Evolutionary conservation across 2,888 invertebrate genomes (phyloP), one percentile per base, ranked within the genome.

Genomic region (Sminthurides aquaticus): DNA sequence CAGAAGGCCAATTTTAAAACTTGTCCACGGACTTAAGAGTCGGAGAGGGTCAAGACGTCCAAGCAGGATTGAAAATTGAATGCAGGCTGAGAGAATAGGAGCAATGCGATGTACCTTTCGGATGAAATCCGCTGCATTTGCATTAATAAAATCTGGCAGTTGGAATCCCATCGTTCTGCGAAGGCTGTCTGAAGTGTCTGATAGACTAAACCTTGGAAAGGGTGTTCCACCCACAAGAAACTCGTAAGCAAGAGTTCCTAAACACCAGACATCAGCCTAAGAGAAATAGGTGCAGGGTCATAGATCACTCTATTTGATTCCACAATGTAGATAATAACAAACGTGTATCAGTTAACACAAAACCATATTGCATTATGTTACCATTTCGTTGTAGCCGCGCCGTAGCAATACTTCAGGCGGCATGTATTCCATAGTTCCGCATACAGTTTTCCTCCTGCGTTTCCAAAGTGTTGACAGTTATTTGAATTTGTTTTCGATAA

Each of bases 401-500:
- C 91, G 90, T 75, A 86, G 84, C 2, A 96, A 85, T 97, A 99
- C 99, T 82, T 99, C 99, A 0, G 97, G 97, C 15, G 96, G 90
- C 59, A 98, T 81, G 79, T 98, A 98, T 80, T 98, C 97, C 67
- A 95, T 80, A 0, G 97, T 97, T 3, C 97, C 96, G 78, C 97
- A 97, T 65, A 97, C 78, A 3, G 97, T 97, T 76, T 87, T 88
- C 56, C 97, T 84, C 78, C 91, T 68, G 61, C 49, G 43, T 5
- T 48, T 48, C 5, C 60, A 49, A n/a, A 43, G 28, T n/a, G 8
- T 34, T 58, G 43, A 24, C 20, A 57, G 15, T 11, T 2, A 57
- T 29, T 15, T 28, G 29, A 57, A 8, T 2, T 28, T 29, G 24
- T 57, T 5, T 20, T 26, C 2, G 25, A 24, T 56, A 26, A 24